These are phyloP conservation scores for Caenorhabditis sp. DNA, from an alignment of 2,888 invertebrate species.

Conservation along the genomic window DNA sequence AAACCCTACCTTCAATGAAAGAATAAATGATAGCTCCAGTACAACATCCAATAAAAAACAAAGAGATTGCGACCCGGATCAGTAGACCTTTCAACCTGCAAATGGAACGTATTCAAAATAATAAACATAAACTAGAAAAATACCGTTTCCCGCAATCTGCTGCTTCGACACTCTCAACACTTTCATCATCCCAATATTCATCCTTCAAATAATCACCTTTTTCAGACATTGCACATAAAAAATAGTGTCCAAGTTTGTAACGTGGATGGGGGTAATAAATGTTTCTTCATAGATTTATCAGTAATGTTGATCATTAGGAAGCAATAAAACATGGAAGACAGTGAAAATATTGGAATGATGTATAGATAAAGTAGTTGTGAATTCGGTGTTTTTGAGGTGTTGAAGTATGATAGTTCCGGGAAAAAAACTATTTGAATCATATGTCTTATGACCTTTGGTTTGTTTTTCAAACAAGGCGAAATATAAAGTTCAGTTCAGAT, in stretches of 20 bases:
- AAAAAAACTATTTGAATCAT: too few species aligned
- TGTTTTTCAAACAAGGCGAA: neutral
- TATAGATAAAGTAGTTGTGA: too few species aligned
- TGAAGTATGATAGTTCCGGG: too few species aligned
- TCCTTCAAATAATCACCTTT: conserved; percentile 3
- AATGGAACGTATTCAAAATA: neutral
- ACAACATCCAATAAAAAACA: conserved; percentile 33
- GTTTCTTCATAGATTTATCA: conserved; percentile 41
- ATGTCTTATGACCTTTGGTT: too few species aligned
- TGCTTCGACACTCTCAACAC: conserved; percentile 21
- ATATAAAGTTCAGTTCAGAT: too few species aligned
- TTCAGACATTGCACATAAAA: neutral
- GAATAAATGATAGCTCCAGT: conserved; percentile 46
- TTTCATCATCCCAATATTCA: conserved; percentile 33
- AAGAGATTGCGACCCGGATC: conserved; percentile 30
- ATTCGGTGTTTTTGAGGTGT: too few species aligned
- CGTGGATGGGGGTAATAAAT: conserved; percentile 39
- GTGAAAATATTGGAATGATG: neutral
- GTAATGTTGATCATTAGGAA: neutral
- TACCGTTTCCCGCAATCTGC: conserved; percentile 23
- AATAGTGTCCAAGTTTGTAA: neutral
- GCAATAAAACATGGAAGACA: neutral
- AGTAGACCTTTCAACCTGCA: conserved; percentile 31
- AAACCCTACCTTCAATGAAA: conserved; percentile 33
- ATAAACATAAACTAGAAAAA: neutral